phyloP scores from a whole-genome alignment of 2,113 vertebrate species.

The Heteronetta atricapilla region DNA sequence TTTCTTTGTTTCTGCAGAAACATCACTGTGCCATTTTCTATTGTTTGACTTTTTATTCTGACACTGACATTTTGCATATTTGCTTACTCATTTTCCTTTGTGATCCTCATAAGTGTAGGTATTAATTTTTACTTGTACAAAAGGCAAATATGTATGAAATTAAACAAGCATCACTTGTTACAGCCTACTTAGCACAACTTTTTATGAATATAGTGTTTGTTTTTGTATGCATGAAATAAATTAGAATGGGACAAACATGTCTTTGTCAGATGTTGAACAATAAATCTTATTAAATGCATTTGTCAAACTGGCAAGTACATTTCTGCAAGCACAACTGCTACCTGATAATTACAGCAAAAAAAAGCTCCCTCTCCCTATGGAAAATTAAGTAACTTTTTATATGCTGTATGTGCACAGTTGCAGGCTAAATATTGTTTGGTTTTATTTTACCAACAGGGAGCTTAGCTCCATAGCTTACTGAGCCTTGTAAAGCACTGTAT shows the following conservation, averaged over 20 bases:
- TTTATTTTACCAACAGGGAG: conserved; percentile 54
- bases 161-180: neutral
- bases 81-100: neutral
- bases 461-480: conserved; percentile 22
- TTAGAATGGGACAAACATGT: neutral
- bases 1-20: neutral
- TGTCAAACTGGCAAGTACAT: neutral
- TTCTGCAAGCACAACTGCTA: conserved; percentile 1
- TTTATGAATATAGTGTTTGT: neutral
- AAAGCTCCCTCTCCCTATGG: neutral
- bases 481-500: conserved; percentile 30
- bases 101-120: neutral
- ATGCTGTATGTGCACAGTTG: neutral
- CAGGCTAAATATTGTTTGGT: conserved; percentile 26
- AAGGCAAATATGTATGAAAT: no score
- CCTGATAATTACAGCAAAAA: neutral
- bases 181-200: conserved; percentile 1
- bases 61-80: neutral
- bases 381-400: conserved; percentile 6
- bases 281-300: neutral
- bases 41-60: neutral
- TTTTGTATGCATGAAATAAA: neutral
- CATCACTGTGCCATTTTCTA: neutral
- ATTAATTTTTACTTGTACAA: neutral
- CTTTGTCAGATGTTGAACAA: neutral